Base-by-base conservation (phyloP, 2,797 vertebrate species). In the Leptoclinus maculatus region DNA sequence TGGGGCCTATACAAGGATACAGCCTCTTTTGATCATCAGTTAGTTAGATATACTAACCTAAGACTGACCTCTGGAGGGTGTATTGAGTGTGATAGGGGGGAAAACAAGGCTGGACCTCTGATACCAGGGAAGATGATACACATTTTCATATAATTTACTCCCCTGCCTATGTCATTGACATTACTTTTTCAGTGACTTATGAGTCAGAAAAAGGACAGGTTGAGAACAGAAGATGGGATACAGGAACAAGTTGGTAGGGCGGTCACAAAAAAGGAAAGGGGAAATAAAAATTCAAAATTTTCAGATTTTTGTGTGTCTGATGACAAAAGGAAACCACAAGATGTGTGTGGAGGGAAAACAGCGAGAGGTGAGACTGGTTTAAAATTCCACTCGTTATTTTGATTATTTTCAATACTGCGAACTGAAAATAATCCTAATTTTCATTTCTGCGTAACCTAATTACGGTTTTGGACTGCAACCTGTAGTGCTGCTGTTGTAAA, bases 71-170 rank as follows among this genome's bases (percentile, higher is more conserved):
- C 34, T 68, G n/a, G 57, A 19, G 64, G 49, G 11, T 71, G 60
- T 53, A 21, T 74, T 76, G 13, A 51, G 27, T 58, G 43, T 53
- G 51, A 69, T 34, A 57, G 13, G 39, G 11, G 39, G 25, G 23
- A 58, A 75, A 62, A 60, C 62, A 75, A 58, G 12, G 23, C 19
- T 54, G 5, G 3, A 34, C 1, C 49, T 76, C 54, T 73, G 66
- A 57, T 43, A 53, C 39, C 4, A 5, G 47, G 32, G 67, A 66
- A 62, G 43, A 51, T 29, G 21, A 34, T 27, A 14, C 27, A 16
- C 3, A 41, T 78, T 79, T 84, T 29, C 75, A 80, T 83, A 82
- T 67, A 19, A 76, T 74, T 78, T 83, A 62, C 43, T 79, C 68
- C 77, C 79, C 65, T 43, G 9, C 66, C 57, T 49, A 73, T 32